phyloP scores from a whole-genome alignment of 1,140 invertebrate genomes.

The Triops longicaudatus region DNA sequence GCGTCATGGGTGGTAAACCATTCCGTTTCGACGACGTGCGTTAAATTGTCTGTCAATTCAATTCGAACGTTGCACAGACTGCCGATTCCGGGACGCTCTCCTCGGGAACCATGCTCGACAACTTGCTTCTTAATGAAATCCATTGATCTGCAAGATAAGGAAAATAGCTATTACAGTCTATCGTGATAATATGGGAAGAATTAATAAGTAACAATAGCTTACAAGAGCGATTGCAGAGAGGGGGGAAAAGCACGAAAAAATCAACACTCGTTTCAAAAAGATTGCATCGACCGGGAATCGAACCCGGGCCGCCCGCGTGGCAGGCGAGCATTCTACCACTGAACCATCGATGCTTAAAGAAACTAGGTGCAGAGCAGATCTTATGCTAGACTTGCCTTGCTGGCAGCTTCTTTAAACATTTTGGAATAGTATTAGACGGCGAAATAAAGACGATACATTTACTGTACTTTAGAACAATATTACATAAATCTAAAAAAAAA shows the following conservation, averaged over 20 bases:
- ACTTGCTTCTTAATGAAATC: not conserved
- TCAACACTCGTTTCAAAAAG: not conserved
- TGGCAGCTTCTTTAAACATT: no score
- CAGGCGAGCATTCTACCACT: conserved; percentile 90
- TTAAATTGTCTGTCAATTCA: not conserved
- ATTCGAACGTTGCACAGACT: not conserved
- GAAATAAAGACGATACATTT: no score
- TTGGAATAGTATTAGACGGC: no score
- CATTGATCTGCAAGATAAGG: not conserved
- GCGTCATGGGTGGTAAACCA: not conserved
- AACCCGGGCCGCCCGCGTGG: conserved; percentile 84
- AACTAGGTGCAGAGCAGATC: no score
- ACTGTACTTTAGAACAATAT: no score
- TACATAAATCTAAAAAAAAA: no score
- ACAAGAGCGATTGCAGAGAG: no score
- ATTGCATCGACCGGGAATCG: conserved; percentile 73
- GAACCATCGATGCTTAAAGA: conserved; percentile 60
- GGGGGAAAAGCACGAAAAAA: not conserved
- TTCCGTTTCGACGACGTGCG: not conserved
- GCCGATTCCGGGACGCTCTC: not conserved
- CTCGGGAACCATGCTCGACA: not conserved
- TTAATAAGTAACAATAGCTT: no score
- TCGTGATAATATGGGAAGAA: no score
- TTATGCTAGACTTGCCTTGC: no score
- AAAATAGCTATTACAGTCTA: no score